Evolutionary conservation across 1,140 invertebrate genomes (phyloP).

Genomic region (Meteorus sp.): DNA sequence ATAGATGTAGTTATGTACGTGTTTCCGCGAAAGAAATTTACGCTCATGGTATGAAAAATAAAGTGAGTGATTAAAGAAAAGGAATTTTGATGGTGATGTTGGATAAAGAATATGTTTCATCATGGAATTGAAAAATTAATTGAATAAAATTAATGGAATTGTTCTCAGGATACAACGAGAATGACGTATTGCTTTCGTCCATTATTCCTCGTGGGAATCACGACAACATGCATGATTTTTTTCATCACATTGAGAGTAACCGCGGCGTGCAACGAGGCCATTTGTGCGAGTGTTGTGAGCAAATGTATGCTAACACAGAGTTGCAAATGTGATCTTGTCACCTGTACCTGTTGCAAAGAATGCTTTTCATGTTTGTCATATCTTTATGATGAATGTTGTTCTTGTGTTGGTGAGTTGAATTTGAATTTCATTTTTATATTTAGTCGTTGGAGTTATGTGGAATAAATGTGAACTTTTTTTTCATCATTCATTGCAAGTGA

Average conservation of each 20-base stretch:
- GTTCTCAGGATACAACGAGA: slow-evolving; percentile 40
- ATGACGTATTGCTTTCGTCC: slow-evolving; percentile 36
- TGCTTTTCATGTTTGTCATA: slow-evolving; percentile 88
- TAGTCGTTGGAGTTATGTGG: too few relatives aligned
- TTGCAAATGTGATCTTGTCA: slow-evolving; percentile 87
- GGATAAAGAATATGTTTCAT: neutral
- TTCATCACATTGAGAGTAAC: slow-evolving; percentile 30
- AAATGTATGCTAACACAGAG: slow-evolving; percentile 95
- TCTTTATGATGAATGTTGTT: slow-evolving; percentile 91
- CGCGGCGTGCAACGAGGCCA: slow-evolving; percentile 78
- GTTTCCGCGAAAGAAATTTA: neutral
- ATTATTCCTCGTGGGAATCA: slow-evolving; percentile 28
- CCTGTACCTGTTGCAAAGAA: slow-evolving; percentile 89
- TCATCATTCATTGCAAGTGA: too few relatives aligned
- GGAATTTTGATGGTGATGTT: neutral
- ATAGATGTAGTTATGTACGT: neutral
- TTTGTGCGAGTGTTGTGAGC: slow-evolving; percentile 91
- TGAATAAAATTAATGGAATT: neutral
- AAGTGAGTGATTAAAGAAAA: neutral
- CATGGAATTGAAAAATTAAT: neutral
- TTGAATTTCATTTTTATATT: neutral
- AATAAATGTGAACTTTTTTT: too few relatives aligned
- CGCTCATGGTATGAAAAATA: neutral
- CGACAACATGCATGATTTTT: slow-evolving; percentile 34
- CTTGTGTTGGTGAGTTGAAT: slow-evolving; percentile 81